A percentile compares a stretch with the other conserved stretches of the same genome.
These are phyloP conservation scores for Ladona fulva DNA, from an alignment of 1,140 invertebrate species.

Conservation along the genomic window DNA sequence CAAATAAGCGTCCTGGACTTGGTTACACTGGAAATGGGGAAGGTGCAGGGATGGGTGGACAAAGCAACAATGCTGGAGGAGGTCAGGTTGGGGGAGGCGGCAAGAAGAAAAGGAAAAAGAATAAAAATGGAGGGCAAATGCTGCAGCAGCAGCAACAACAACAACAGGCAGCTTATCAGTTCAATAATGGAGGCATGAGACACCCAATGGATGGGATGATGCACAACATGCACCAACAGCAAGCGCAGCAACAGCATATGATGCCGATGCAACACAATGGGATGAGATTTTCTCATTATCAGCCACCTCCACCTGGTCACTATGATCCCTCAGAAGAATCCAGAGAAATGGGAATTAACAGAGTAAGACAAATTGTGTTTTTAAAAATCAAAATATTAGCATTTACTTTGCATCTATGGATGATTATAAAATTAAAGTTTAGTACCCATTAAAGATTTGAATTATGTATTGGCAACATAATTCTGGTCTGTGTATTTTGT, in stretches of 20 bases:
- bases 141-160: background rate
- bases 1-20: conserved; percentile 44
- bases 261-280: background rate
- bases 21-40: conserved; percentile 32
- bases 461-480: too few relatives aligned
- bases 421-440: too few relatives aligned
- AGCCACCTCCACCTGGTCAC: background rate
- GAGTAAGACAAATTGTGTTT: background rate
- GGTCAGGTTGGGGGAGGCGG: conserved; percentile 44
- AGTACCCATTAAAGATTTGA: too few relatives aligned
- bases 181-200: background rate
- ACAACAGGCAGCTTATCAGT: background rate
- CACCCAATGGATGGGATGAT: background rate
- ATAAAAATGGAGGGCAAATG: conserved; percentile 44
- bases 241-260: background rate
- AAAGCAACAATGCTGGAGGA: background rate
- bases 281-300: background rate
- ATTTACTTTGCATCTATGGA: too few relatives aligned
- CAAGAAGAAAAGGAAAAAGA: conserved; percentile 66
- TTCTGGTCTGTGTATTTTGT: too few relatives aligned
- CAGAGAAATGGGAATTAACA: background rate
- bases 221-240: background rate
- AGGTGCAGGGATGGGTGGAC: background rate
- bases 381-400: background rate
- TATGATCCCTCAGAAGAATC: background rate